These are phyloP conservation scores for Rhynchophorus ferrugineus DNA, from an alignment of 1,140 invertebrate species.

Conservation along the genomic window DNA sequence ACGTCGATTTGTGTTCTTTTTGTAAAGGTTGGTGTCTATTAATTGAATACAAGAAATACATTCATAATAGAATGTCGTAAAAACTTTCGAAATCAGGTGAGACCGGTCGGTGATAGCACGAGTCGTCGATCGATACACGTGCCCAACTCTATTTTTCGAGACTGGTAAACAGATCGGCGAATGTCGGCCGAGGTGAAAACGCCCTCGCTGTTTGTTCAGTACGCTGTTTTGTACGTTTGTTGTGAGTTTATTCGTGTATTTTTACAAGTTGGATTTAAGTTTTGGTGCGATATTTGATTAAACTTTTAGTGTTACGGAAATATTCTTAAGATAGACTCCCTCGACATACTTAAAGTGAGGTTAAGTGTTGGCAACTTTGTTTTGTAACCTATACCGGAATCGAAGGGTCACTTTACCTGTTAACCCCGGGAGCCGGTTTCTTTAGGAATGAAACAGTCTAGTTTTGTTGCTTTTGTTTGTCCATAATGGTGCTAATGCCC, in stretches of 20 bases:
- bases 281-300: no score
- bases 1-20: no score
- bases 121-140: no score
- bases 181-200: not conserved
- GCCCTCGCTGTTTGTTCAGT: not conserved
- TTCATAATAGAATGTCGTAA: no score
- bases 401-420: not conserved
- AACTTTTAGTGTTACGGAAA: no score
- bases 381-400: not conserved
- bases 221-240: conserved; percentile 1
- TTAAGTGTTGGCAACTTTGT: not conserved
- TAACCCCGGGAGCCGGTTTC: not conserved
- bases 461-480: not conserved
- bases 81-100: no score
- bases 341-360: not conserved
- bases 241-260: not conserved
- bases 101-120: no score
- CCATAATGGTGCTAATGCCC: not conserved
- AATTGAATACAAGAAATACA: no score
- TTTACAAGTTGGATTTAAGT: not conserved
- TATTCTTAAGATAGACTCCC: no score
- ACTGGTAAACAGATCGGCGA: not conserved
- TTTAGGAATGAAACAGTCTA: not conserved
- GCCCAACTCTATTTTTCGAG: no score
- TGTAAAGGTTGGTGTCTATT: no score